phyloP scores from a whole-genome alignment of 2,797 vertebrate species.

The Trachops cirrhosus region DNA sequence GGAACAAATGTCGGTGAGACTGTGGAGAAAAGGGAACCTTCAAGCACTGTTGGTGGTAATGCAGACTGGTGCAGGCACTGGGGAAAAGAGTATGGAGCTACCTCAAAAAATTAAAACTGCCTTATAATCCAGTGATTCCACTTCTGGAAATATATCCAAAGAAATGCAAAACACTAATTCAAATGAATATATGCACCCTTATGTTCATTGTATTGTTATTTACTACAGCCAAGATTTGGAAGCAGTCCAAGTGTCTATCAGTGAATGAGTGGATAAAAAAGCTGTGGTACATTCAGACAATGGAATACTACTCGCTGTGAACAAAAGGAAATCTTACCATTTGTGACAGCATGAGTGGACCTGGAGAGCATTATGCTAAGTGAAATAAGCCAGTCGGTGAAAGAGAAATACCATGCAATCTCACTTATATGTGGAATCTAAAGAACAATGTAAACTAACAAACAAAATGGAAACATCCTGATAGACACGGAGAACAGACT shows the following conservation, averaged over 20 bases:
- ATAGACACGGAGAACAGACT: neutral
- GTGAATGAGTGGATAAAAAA: neutral
- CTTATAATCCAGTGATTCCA: neutral
- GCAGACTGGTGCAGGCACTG: neutral
- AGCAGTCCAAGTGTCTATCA: neutral
- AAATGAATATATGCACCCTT: neutral
- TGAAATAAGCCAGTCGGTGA: neutral
- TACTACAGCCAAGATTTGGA: neutral
- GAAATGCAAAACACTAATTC: neutral
- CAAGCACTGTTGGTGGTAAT: neutral
- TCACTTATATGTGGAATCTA: neutral
- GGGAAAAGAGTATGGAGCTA: neutral
- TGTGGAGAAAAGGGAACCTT: neutral
- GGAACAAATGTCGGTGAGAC: neutral
- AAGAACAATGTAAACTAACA: neutral
- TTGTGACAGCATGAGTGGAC: neutral
- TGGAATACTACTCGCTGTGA: neutral
- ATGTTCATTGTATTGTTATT: neutral
- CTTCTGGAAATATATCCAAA: neutral
- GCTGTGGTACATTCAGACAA: neutral
- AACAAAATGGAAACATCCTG: neutral
- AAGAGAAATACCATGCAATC: neutral
- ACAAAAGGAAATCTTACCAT: neutral
- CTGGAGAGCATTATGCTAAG: neutral
- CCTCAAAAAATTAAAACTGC: neutral